Conservation (phyloP, 2,797 vertebrate species). For the Channallabes apus region DNA sequence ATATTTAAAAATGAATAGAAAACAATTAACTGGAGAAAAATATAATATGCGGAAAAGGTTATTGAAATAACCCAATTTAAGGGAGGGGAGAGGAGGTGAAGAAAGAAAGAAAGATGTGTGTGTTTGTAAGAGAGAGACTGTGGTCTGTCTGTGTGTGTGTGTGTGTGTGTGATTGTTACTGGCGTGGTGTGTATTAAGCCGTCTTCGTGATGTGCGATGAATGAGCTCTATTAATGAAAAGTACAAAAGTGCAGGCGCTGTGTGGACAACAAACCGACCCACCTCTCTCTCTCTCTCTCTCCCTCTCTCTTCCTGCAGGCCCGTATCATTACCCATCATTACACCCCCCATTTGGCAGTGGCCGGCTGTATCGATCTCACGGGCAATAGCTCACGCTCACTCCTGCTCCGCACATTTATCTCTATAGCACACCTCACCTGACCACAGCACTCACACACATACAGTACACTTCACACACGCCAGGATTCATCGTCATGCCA, state of each 20-base stretch:
- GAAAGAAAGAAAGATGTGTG: neutral
- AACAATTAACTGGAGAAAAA: neutral
- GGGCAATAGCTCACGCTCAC: slow-evolving; percentile 73
- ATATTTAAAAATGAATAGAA: neutral
- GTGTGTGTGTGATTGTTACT: slow-evolving; percentile 52
- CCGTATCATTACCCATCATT: slow-evolving; percentile 80
- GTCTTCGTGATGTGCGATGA: slow-evolving; percentile 66
- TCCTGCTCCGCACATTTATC: slow-evolving; percentile 70
- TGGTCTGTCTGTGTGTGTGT: neutral
- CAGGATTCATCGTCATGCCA: neutral
- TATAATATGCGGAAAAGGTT: neutral
- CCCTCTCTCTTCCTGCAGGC: slow-evolving; percentile 46
- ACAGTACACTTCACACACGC: slow-evolving; percentile 18
- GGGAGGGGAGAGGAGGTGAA: slow-evolving; percentile 39
- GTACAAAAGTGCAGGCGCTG: slow-evolving; percentile 58
- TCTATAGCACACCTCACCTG: slow-evolving; percentile 65
- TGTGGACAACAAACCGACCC: slow-evolving; percentile 51
- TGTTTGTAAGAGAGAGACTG: too few species aligned
- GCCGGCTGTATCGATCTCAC: slow-evolving; percentile 74
- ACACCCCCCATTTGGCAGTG: slow-evolving; percentile 78
- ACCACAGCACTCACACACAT: slow-evolving; percentile 35
- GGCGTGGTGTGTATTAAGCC: slow-evolving; percentile 64
- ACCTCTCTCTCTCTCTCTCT: slow-evolving; percentile 33
- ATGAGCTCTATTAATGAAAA: slow-evolving; percentile 70
- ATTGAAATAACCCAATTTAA: neutral